phyloP scores from a whole-genome alignment of 2,113 vertebrate genomes.

The Galbula dea region DNA sequence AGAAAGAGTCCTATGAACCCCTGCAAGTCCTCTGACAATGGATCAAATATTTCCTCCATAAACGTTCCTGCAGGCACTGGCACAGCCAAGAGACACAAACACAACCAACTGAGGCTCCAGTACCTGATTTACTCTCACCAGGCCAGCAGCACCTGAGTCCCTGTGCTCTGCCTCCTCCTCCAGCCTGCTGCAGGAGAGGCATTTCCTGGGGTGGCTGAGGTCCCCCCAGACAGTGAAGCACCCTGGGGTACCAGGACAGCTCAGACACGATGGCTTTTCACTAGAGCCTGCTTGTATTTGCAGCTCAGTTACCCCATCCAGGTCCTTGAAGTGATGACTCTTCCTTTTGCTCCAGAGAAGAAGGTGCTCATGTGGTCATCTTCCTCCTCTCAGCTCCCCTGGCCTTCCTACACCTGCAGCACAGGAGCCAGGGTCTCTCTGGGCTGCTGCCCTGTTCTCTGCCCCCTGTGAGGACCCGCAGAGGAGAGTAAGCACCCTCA shows the following conservation, averaged over 20 bases:
- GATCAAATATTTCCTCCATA: neutral
- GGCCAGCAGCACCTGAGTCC: neutral
- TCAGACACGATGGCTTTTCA: neutral
- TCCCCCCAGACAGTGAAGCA: rapidly evolving
- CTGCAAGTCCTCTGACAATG: neutral
- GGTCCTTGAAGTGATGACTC: neutral
- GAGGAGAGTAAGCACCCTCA: neutral
- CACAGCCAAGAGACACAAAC: neutral
- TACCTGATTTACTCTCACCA: neutral
- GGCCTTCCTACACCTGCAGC: neutral
- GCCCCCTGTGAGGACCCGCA: neutral
- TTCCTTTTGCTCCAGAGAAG: neutral
- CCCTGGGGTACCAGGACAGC: neutral
- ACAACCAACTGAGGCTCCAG: neutral
- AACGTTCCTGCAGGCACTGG: neutral
- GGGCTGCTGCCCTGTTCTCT: neutral
- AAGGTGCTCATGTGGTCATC: rapidly evolving
- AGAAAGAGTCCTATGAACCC: neutral
- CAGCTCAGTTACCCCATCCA: neutral
- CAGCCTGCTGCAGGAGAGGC: neutral
- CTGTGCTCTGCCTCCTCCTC: neutral
- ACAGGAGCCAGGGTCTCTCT: neutral
- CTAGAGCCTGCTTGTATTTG: neutral
- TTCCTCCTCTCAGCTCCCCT: neutral
- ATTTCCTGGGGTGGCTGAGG: neutral